phyloP scores from a whole-genome alignment of 1,140 invertebrate genomes.

The Trichonephila clavata region DNA sequence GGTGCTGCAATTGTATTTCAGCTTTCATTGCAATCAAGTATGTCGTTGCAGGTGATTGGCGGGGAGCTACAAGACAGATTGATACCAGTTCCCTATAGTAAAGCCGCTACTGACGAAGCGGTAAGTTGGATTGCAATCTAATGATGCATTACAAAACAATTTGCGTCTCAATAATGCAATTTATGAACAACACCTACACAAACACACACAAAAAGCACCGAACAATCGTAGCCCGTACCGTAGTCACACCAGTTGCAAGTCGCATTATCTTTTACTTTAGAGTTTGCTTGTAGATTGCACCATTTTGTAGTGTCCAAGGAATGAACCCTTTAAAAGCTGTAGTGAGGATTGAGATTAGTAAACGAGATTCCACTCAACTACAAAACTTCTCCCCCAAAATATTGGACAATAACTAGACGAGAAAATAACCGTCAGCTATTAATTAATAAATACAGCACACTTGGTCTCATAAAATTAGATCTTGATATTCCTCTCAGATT shows the following conservation, averaged over 20 bases:
- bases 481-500: too few species aligned
- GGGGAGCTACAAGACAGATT: constrained; percentile 99
- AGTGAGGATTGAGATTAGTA: neutral
- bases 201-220: neutral
- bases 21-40: constrained; percentile 77
- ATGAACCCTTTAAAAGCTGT: neutral
- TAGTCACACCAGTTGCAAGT: constrained; percentile 4
- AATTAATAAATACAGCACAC: too few species aligned
- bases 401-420: too few species aligned
- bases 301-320: neutral
- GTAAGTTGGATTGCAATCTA: constrained; percentile 86
- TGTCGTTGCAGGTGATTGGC: constrained; percentile 95
- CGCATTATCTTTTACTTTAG: constrained; percentile 25
- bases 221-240: neutral
- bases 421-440: too few species aligned
- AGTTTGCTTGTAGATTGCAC: constrained; percentile 33
- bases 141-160: constrained; percentile 25
- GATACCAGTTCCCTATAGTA: constrained; percentile 99
- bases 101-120: constrained; percentile 99
- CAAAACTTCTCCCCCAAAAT: too few species aligned
- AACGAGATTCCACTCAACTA: too few species aligned
- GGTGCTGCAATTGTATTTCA: constrained; percentile 74
- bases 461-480: too few species aligned
- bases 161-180: neutral
- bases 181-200: neutral